Evolutionary conservation across 2,797 vertebrate species (phyloP).

Genomic region (Scleropages formosus): DNA sequence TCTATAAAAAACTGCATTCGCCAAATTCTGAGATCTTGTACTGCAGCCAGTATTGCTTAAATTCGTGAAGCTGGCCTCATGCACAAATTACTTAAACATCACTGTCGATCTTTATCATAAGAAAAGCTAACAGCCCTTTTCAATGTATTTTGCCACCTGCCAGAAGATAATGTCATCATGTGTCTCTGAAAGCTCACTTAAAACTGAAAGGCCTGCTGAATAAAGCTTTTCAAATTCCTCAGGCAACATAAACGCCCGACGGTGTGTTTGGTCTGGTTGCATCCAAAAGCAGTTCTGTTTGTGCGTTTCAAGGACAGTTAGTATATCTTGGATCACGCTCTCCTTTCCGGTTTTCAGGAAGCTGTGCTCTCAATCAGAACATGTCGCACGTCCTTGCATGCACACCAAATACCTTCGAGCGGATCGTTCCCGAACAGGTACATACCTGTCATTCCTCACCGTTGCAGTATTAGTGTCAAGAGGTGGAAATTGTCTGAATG

Average conservation of each 20-base stretch:
- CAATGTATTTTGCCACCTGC: too few relatives aligned
- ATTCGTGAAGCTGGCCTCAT: too few relatives aligned
- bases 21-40: too few relatives aligned
- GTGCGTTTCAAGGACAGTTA: neutral
- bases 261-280: neutral
- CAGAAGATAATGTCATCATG: too few relatives aligned
- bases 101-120: too few relatives aligned
- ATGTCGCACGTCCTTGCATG: constrained; percentile 45
- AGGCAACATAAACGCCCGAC: neutral
- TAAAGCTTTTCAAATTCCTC: neutral
- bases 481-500: constrained; percentile 34
- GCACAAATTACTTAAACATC: too few relatives aligned
- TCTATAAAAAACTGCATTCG: too few relatives aligned
- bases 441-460: constrained; percentile 47
- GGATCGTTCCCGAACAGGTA: constrained; percentile 36
- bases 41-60: too few relatives aligned
- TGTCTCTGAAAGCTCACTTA: too few relatives aligned
- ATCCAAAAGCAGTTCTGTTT: neutral
- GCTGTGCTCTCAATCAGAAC: constrained; percentile 25
- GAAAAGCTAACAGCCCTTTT: too few relatives aligned
- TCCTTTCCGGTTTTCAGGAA: too few relatives aligned
- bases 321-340: constrained; percentile 15
- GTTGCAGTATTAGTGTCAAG: constrained; percentile 41
- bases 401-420: constrained; percentile 46
- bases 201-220: neutral